A percentile compares a stretch with the other conserved stretches of the same genome.
Evolutionary conservation across 2,888 invertebrate genomes (phyloP).

Genomic region (Oxyteleia sp.): DNA sequence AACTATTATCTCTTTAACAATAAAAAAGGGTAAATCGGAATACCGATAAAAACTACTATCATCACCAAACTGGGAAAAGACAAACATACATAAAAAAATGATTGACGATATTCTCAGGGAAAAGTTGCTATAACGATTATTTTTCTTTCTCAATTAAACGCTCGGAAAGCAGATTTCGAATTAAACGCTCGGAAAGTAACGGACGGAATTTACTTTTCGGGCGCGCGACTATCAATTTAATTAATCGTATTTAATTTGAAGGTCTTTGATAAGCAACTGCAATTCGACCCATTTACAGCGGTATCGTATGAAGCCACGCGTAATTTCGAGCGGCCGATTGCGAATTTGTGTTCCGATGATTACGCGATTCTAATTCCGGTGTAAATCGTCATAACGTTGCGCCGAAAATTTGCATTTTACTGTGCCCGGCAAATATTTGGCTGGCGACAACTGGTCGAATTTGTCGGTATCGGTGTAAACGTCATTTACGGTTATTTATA

Average conservation of each 20-base stretch:
- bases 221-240: conserved; percentile 11
- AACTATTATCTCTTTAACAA: too few species aligned
- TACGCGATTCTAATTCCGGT: conserved; percentile 4
- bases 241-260: conserved; percentile 38
- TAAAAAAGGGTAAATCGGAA: too few species aligned
- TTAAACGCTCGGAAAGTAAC: conserved; percentile 10
- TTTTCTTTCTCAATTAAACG: too few species aligned
- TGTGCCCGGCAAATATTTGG: not conserved
- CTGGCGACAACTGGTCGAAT: not conserved
- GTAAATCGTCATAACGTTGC: not conserved
- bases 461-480: not conserved
- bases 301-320: conserved; percentile 2
- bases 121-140: too few species aligned
- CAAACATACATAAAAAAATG: too few species aligned
- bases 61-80: too few species aligned
- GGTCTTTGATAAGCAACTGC: conserved; percentile 24
- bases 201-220: conserved; percentile 20
- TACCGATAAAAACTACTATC: too few species aligned
- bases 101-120: too few species aligned
- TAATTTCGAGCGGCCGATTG: conserved; percentile 11
- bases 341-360: conserved; percentile 14
- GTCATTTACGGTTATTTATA: not conserved
- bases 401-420: conserved; percentile 3
- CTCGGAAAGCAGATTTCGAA: conserved; percentile 4
- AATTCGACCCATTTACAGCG: conserved; percentile 12